Base-by-base conservation (phyloP, 2,888 invertebrate species). In the Geophilus truncorum region DNA sequence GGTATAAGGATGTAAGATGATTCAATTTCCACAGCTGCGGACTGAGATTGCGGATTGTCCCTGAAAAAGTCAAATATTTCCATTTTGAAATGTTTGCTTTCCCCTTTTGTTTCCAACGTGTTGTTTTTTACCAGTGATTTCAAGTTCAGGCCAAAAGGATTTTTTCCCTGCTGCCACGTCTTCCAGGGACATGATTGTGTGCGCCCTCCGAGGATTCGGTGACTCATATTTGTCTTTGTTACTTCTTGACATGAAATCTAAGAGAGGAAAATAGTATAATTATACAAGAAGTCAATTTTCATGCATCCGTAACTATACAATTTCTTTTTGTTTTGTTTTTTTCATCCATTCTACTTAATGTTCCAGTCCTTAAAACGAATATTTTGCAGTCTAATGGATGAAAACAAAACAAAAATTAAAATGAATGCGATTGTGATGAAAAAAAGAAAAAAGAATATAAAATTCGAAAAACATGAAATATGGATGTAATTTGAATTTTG, bases 11-110 rank as follows among this genome's bases (percentile, higher is more conserved):
- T 81, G 98, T 98, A 86, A 99, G 90, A 89, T 98, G 95, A 84
- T 92, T 91, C 88, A 96, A 90, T 88, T 93, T 93, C 92, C 97
- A 98, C 86, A 99, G 89, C 85, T 92, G 92, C 40, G 96, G 94
- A 89, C 96, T 96, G 85, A 99, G 89, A 88, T 96, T 97, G 86
- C 96, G 92, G 86, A 99, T 95, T 90, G 93, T 93, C 89, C 98
- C 98, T 95, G 90, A 75, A 85, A 84, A 81, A 80, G 81, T 82
- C 81, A 40, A 30, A 34, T n/a, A n/a, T n/a, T n/a, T n/a, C n/a
- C n/a, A n/a, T n/a, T n/a, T n/a, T n/a, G n/a, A n/a, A 18, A 18
- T 30, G 15, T 18, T 77, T 45, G 81, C 12, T 15, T 75, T 6
- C 4, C 7, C 21, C 6, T 18, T 75, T 62, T 15, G n/a, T 12